Percentiles rank a stretch among this genome's conserved stretches.
These are phyloP conservation scores for Cephus pygmeus DNA, from an alignment of 2,888 invertebrate genomes.

Conservation along the genomic window DNA sequence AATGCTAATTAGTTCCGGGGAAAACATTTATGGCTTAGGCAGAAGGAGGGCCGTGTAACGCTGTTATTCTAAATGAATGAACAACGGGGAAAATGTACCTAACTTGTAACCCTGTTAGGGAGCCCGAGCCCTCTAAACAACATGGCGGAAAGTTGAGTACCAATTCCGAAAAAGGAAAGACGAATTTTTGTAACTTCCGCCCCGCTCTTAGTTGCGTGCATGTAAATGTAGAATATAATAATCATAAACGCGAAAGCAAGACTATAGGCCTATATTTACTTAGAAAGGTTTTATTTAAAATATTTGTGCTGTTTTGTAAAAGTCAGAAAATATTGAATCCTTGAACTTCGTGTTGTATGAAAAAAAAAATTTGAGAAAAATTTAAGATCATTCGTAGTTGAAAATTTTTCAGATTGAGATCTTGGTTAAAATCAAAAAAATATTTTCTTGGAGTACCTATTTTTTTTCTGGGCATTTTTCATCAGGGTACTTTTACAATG, in stretches of 20 bases:
- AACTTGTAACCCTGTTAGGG: constrained; percentile 46
- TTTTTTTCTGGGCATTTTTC: neutral
- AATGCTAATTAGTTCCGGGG: constrained; percentile 63
- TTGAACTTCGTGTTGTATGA: neutral
- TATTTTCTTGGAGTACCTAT: too few relatives aligned
- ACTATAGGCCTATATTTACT: neutral
- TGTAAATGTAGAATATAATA: neutral
- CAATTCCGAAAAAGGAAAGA: neutral
- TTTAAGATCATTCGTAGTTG: neutral
- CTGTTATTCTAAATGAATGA: constrained; percentile 61
- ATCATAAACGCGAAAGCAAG: neutral
- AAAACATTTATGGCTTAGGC: constrained; percentile 47
- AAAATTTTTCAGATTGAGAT: neutral
- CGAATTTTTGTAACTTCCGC: neutral
- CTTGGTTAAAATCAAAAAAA: neutral
- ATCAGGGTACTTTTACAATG: neutral
- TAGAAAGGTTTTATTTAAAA: neutral
- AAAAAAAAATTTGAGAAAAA: neutral
- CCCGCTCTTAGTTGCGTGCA: neutral
- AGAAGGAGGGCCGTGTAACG: constrained; percentile 29
- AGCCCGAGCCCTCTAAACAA: constrained; percentile 18
- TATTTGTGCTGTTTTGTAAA: neutral
- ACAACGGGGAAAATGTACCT: constrained; percentile 55
- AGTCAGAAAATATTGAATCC: neutral
- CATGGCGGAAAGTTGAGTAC: neutral